phyloP scores from a whole-genome alignment of 2,888 invertebrate genomes.

The Pristionchus arcanus region DNA sequence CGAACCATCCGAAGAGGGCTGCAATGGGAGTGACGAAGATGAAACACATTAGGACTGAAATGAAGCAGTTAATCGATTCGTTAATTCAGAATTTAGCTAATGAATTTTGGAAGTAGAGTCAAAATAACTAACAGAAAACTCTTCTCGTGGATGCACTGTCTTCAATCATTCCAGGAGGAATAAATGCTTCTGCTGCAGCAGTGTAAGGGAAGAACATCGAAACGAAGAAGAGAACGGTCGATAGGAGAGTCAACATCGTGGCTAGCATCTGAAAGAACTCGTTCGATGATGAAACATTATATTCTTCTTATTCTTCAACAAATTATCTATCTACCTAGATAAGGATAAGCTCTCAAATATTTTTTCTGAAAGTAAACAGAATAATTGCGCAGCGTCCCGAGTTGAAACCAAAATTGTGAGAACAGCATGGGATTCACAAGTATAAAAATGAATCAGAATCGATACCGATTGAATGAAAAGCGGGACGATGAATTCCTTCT shows the following conservation, averaged over 20 bases:
- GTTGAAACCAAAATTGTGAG: too few species aligned
- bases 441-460: too few species aligned
- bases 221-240: slow-evolving; percentile 43
- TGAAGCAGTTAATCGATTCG: not conserved
- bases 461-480: slow-evolving; percentile 52
- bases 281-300: too few species aligned
- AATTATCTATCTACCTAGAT: too few species aligned
- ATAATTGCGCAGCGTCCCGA: too few species aligned
- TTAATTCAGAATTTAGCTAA: not conserved
- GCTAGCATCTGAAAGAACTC: slow-evolving; percentile 18
- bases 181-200: not conserved
- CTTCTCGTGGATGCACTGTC: not conserved
- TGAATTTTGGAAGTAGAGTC: not conserved
- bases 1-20: slow-evolving; percentile 48
- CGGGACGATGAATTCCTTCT: slow-evolving; percentile 44
- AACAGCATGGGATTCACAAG: too few species aligned
- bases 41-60: slow-evolving; percentile 47
- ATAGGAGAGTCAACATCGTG: slow-evolving; percentile 10
- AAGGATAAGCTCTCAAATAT: too few species aligned
- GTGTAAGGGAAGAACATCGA: slow-evolving; percentile 41
- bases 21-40: slow-evolving; percentile 31
- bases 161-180: not conserved
- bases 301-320: too few species aligned
- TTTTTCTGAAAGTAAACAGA: too few species aligned
- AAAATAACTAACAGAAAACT: slow-evolving; percentile 26